Evolutionary conservation across 2,797 vertebrate genomes (phyloP), one percentile per base, ranked within the genome.

Genomic region (Argya squamiceps): DNA sequence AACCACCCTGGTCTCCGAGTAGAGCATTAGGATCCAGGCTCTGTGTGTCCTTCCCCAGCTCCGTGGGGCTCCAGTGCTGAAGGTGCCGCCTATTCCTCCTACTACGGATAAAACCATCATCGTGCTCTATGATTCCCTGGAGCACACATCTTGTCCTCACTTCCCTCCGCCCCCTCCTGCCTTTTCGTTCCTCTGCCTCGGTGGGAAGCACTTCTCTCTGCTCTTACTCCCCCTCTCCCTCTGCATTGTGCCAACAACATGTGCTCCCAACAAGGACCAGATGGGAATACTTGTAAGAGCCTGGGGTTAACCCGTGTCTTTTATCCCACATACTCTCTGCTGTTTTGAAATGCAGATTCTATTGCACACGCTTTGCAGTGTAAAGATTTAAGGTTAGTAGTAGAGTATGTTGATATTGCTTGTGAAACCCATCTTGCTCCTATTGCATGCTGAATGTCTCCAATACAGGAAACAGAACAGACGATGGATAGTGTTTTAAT

Each of bases 221-320:
- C 78, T 87, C 78, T 67, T 47, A 73, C 91, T 74, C 87, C 81
- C 70, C 84, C 81, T 91, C 95, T 92, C 93, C 67, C 75, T 79
- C 52, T 32, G 12, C 56, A 39, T 20, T 46, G 34, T 91, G 91
- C 91, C 92, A 94, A 84, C 62, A 81, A 64, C 84, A 64, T 20
- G 74, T 12, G 67, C 60, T 89, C 30, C 23, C 58, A 93, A 83
- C 56, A 84, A 67, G 41, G 34, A 86, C 75, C 94, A 94, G 76
- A 92, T 81, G 88, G 74, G 89, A 93, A 84, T 85, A 75, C 82
- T 43, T 44, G 68, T 70, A 88, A 60, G 82, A 92, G 78, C 73
- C 85, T 7, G 47, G 83, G 87, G 87, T 94, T 93, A 93, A 88
- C 91, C 88, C 37, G 0, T 59, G 85, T 46, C 73, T 94, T 89